These are phyloP conservation scores for Psittacara wagleri DNA, from an alignment of 2,113 vertebrate genomes.

Conservation along the genomic window DNA sequence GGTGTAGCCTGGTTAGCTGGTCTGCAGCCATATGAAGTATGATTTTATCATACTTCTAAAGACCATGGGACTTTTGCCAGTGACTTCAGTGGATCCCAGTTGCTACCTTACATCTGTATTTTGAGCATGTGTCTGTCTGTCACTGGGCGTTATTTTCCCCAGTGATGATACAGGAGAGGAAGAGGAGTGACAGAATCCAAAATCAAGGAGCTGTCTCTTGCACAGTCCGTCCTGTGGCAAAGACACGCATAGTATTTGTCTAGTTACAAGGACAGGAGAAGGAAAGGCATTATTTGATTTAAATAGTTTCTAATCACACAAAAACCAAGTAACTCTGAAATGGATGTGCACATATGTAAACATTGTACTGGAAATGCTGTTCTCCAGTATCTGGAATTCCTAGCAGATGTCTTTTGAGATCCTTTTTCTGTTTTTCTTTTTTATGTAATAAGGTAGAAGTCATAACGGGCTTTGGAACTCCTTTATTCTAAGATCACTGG, in stretches of 20 bases:
- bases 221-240: not conserved
- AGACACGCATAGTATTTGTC: not conserved
- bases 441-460: not conserved
- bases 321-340: not conserved
- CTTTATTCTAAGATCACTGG: not conserved
- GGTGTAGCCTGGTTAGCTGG: not conserved
- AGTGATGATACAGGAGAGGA: not conserved
- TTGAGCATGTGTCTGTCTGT: not conserved
- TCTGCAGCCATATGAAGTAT: not conserved
- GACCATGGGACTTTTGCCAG: not conserved
- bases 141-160: not conserved
- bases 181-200: not conserved
- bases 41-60: not conserved
- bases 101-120: not conserved
- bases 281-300: not conserved
- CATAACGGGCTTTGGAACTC: not conserved
- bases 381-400: not conserved
- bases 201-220: not conserved
- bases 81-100: not conserved
- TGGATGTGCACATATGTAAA: not conserved
- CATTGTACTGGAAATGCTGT: not conserved
- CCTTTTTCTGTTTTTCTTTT: not conserved
- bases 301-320: not conserved
- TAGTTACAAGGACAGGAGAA: not conserved
- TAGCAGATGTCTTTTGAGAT: not conserved